Conservation (phyloP, 30 jellyfish, hydroid and myxozoan species). For the Aurelia coerulea region DNA sequence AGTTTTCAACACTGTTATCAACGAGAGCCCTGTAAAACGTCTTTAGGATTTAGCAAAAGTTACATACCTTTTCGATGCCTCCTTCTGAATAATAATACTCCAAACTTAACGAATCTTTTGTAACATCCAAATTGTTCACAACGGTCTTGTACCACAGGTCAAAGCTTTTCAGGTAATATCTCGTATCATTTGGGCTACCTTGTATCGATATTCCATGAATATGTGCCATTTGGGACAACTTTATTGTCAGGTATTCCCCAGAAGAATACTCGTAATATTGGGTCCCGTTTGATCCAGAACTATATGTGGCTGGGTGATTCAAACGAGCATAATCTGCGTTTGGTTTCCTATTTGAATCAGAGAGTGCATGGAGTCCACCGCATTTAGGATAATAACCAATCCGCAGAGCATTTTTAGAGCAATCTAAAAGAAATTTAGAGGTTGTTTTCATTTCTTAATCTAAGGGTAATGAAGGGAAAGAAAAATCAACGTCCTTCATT, state of each 20-base stretch:
- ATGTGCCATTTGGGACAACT: slow-evolving; percentile 1
- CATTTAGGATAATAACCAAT: slow-evolving; percentile 18
- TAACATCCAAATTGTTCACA: not conserved
- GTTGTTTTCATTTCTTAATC: too few species aligned
- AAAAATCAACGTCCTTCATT: too few species aligned
- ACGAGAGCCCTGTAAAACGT: too few species aligned
- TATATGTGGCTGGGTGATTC: slow-evolving; percentile 26
- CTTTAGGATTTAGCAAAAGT: too few species aligned
- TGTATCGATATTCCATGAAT: slow-evolving; percentile 25
- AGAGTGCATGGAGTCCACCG: slow-evolving; percentile 21
- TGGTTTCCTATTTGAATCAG: not conserved
- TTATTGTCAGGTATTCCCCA: slow-evolving; percentile 15
- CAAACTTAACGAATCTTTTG: not conserved
- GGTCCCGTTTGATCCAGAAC: not conserved
- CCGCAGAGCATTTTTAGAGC: slow-evolving; percentile 25
- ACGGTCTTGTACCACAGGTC: slow-evolving; percentile 25
- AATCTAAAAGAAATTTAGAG: not conserved
- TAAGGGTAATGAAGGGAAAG: too few species aligned
- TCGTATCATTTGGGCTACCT: slow-evolving; percentile 27
- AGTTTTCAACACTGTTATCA: too few species aligned
- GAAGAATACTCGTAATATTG: slow-evolving; percentile 13
- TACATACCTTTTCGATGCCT: slow-evolving; percentile 3
- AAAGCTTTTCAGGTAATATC: slow-evolving; percentile 26
- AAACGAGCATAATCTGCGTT: slow-evolving; percentile 37
- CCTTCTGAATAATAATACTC: slow-evolving; percentile 3